Percentiles rank a stretch among this genome's conserved stretches.
Conservation (phyloP, 2,888 invertebrate genomes). For the Lithophane socia region DNA sequence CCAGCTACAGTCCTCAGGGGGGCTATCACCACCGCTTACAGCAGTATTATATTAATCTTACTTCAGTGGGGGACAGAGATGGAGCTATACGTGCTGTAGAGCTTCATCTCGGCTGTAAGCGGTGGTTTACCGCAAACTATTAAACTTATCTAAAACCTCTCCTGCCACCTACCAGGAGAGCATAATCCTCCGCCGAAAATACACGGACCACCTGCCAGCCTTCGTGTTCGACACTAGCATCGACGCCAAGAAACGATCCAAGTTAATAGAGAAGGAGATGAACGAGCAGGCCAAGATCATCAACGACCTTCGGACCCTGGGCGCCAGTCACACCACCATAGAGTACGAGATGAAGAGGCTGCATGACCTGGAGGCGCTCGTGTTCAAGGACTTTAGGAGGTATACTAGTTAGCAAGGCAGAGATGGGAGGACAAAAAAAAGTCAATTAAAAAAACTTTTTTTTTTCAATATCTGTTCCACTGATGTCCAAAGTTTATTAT, state of each 20-base stretch:
- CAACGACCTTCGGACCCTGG: slow-evolving; percentile 96
- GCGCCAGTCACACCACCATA: slow-evolving; percentile 97
- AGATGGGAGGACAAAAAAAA: too few relatives aligned
- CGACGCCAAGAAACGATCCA: slow-evolving; percentile 96
- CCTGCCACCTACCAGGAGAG: slow-evolving; percentile 89
- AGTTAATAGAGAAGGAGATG: slow-evolving; percentile 98
- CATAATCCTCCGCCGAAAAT: slow-evolving; percentile 92
- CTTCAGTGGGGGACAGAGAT: too few relatives aligned
- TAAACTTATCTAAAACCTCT: too few relatives aligned
- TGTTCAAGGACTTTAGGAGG: slow-evolving; percentile 98
- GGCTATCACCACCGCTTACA: too few relatives aligned
- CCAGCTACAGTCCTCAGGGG: too few relatives aligned
- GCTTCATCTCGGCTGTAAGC: too few relatives aligned
- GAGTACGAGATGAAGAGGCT: slow-evolving; percentile 97
- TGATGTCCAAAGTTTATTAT: too few relatives aligned
- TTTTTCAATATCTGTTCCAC: too few relatives aligned
- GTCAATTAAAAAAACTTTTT: too few relatives aligned
- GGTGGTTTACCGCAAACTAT: too few relatives aligned
- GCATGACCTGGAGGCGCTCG: slow-evolving; percentile 97
- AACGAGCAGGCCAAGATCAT: slow-evolving; percentile 99
- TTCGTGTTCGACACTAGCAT: slow-evolving; percentile 95
- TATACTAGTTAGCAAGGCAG: slow-evolving; percentile 64
- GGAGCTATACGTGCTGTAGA: too few relatives aligned
- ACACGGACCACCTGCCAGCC: slow-evolving; percentile 94
- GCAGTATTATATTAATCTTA: too few relatives aligned